A percentile compares a stretch with the other conserved stretches of the same genome.
Conservation (phyloP, 2,113 vertebrate species). For the Canis aureus region DNA sequence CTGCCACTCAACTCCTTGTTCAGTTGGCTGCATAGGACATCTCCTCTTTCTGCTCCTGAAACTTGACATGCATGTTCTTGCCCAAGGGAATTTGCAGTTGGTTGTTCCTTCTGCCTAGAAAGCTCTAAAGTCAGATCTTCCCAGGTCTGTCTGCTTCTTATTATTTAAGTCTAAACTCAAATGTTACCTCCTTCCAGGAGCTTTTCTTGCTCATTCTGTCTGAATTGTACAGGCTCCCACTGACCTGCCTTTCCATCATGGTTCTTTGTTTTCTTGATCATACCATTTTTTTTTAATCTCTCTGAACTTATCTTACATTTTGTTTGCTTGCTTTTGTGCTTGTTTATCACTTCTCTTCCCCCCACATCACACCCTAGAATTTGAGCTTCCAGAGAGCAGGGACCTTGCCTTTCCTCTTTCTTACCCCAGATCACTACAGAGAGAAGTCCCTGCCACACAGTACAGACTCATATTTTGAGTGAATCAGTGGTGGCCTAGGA, state of each 20-base stretch:
- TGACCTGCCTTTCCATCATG: not conserved
- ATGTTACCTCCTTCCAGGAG: not conserved
- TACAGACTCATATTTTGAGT: not conserved
- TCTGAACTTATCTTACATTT: not conserved
- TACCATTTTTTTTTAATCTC: not conserved
- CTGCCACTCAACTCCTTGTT: not conserved
- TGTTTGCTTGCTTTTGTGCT: not conserved
- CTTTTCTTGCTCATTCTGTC: not conserved
- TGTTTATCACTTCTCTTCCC: not conserved
- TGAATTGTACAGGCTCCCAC: not conserved
- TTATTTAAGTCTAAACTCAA: not conserved
- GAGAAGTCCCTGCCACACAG: not conserved
- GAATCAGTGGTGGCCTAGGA: not conserved
- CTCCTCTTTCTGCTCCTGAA: not conserved
- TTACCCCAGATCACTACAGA: not conserved
- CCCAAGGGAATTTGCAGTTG: not conserved
- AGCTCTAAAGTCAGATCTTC: not conserved
- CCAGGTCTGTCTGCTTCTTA: not conserved
- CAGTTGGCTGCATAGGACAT: not conserved
- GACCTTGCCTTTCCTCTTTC: not conserved
- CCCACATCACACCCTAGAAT: not conserved
- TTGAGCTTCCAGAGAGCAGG: not conserved
- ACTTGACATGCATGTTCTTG: not conserved
- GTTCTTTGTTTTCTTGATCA: not conserved
- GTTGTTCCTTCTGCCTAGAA: not conserved